Percentiles rank a stretch among this genome's conserved stretches.
Conservation (phyloP, 2,113 vertebrate genomes). For the Psophia crepitans region DNA sequence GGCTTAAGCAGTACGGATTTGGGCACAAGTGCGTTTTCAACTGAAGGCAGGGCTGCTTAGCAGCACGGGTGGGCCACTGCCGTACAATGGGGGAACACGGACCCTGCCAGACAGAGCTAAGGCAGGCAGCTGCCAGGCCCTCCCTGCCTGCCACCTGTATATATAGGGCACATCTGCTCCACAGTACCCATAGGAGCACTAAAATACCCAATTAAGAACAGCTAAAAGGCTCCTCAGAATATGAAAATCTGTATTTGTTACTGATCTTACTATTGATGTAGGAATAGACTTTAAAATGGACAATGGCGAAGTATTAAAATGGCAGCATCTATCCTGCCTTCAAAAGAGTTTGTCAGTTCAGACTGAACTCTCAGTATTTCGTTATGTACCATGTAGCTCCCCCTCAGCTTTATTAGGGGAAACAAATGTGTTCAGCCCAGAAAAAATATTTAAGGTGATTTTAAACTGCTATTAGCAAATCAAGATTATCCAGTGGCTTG, state of each 20-base stretch:
- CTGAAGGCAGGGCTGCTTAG: not conserved
- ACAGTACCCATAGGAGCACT: not conserved
- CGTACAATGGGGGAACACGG: rapidly evolving
- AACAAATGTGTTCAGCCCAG: not conserved
- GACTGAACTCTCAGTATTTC: not conserved
- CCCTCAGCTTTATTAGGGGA: not conserved
- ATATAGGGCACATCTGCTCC: not conserved
- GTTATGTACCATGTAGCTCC: not conserved
- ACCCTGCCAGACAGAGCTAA: not conserved
- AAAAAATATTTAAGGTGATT: not conserved
- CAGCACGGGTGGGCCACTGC: not conserved
- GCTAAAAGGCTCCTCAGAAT: not conserved
- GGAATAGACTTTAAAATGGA: not conserved
- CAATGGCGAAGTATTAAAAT: not conserved
- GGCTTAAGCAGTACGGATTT: not conserved
- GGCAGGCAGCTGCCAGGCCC: not conserved
- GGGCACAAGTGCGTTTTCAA: not conserved
- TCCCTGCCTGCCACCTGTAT: not conserved
- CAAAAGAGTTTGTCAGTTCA: not conserved
- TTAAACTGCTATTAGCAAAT: not conserved
- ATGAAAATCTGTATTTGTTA: not conserved
- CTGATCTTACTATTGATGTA: not conserved
- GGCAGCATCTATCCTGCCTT: not conserved
- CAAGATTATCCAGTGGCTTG: not conserved
- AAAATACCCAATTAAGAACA: not conserved